These are phyloP conservation scores for Zaprionus taronus DNA, from an alignment of 1,140 invertebrate genomes.

Conservation along the genomic window DNA sequence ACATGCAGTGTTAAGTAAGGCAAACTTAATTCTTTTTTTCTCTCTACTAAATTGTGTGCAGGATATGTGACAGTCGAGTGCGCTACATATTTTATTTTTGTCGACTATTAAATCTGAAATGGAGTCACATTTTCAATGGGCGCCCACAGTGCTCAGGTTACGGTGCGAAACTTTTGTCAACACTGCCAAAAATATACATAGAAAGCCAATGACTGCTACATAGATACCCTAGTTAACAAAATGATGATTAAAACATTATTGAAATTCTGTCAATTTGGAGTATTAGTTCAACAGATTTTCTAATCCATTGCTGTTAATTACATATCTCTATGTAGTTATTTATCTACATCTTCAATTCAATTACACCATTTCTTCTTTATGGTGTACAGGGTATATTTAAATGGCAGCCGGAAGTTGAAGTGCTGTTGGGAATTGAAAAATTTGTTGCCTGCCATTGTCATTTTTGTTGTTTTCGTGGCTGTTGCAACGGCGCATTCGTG, in stretches of 20 bases:
- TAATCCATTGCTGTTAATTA: too few species aligned
- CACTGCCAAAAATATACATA: constrained; percentile 17
- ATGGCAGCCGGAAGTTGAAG: constrained; percentile 73
- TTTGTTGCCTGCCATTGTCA: constrained; percentile 81
- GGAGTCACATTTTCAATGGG: constrained; percentile 79
- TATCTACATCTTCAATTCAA: too few species aligned
- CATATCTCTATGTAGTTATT: too few species aligned
- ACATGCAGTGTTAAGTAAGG: neutral
- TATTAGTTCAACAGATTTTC: too few species aligned
- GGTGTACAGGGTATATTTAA: constrained; percentile 33
- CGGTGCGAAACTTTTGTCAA: constrained; percentile 64
- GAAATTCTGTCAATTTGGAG: too few species aligned
- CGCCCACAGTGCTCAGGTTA: neutral
- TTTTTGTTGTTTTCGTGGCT: constrained; percentile 75
- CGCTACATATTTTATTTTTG: constrained; percentile 35
- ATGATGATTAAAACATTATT: too few species aligned
- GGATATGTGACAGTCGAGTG: neutral
- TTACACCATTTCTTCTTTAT: too few species aligned
- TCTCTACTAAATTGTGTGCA: neutral
- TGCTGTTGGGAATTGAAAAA: constrained; percentile 81
- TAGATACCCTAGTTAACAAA: neutral
- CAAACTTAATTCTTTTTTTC: neutral
- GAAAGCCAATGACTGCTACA: neutral
- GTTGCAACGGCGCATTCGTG: constrained; percentile 62
- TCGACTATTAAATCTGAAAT: constrained; percentile 70